Evolutionary conservation across 92 coral and sea anemone genomes (phyloP), one percentile per base, ranked within the genome.

Genomic region (Palythoa grandiflora): DNA sequence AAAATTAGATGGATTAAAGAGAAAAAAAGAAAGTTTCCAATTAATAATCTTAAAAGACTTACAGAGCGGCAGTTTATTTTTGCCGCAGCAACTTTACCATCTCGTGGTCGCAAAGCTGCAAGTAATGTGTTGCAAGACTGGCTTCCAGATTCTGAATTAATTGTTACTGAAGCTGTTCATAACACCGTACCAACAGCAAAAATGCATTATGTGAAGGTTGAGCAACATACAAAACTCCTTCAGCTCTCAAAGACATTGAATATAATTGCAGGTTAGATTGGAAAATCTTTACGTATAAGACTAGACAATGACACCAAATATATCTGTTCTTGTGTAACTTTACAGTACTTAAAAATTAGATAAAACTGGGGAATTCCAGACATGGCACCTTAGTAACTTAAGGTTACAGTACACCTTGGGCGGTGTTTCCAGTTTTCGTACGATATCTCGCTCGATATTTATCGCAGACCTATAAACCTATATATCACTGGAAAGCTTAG

Each of bases 71-170:
- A 97, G 88, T 97, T 97, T 85, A 71, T 97, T 3, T 97, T 97
- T 90, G 98, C 90, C 3, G 99, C 99, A 28, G 99, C 99, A 16
- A 97, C 99, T 50, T 61, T 97, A 39, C 99, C 99, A 8, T 88
- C 93, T 5, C 94, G 94, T 51, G 99, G 99, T 6, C 90, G 90
- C 71, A 93, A 93, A 79, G 93, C 97, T 50, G 93, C 93, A 36
- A 92, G 88, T 20, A 91, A 89, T 68, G 95, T 94, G 73, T 74
- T 97, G 39, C 90, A 54, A 15, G 89, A 84, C 35, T 95, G 97
- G 96, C 83, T 94, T 39, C 96, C 95, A 44, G 94, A 91, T 14
- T 90, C 94, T 16, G 84, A 90, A 60, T 44, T 87, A 19, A 70
- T 95, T 5, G 80, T 93, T 48, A 90, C 98, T 17, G 87, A 87